phyloP scores from a whole-genome alignment of 2,888 invertebrate genomes.

The Metacarcinus magister region DNA sequence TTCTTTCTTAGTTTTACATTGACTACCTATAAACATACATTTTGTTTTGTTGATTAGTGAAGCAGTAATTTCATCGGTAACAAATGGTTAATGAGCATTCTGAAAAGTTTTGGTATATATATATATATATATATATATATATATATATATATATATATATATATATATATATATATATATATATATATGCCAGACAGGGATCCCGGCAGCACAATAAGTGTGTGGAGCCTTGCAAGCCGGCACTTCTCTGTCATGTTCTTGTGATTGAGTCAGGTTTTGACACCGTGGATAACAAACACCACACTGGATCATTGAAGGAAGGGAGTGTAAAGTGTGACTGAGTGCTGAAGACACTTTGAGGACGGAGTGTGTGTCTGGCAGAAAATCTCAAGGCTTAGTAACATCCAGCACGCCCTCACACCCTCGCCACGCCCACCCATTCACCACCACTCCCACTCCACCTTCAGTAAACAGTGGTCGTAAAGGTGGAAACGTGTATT shows the following conservation, averaged over 20 bases:
- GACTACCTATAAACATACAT: neutral
- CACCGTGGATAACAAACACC: neutral
- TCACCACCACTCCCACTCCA: neutral
- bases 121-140: conserved; percentile 51
- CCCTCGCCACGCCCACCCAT: conserved; percentile 44
- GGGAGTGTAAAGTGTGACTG: neutral
- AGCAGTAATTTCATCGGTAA: neutral
- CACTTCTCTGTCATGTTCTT: neutral
- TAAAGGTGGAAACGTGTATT: neutral
- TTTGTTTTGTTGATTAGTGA: neutral
- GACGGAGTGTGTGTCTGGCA: neutral
- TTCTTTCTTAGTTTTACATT: neutral
- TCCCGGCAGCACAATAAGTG: neutral
- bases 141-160: neutral
- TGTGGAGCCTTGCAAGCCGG: neutral
- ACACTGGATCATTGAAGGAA: neutral
- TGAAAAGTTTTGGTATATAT: neutral
- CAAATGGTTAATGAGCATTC: neutral
- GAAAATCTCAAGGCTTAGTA: neutral
- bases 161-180: neutral
- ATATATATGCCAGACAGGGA: neutral
- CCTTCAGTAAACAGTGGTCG: neutral
- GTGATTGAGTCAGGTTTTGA: neutral
- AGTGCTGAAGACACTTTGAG: neutral
- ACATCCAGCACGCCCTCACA: neutral